Percentiles rank a stretch among this genome's conserved stretches.
Conservation (phyloP, 2,113 vertebrate genomes). For the Callospermophilus lateralis region DNA sequence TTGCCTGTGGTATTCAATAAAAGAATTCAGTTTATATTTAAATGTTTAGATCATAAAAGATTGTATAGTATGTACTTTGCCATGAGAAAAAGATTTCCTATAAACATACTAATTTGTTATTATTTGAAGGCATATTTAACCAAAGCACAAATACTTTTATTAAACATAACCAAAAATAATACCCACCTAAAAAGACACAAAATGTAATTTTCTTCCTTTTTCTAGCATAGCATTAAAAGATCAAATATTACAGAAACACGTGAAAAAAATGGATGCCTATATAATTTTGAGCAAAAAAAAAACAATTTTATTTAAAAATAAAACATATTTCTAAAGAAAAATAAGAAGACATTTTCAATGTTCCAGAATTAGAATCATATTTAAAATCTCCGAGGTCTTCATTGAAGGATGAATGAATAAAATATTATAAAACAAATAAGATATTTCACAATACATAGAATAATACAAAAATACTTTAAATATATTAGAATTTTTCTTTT, state of each 20-base stretch:
- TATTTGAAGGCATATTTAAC: constrained; percentile 19
- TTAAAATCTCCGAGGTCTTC: not conserved
- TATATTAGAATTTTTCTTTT: no score
- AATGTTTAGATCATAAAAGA: constrained; percentile 56
- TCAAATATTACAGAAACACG: constrained; percentile 32
- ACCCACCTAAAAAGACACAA: constrained; percentile 33
- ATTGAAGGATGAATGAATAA: not conserved
- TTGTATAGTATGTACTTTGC: not conserved
- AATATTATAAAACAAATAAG: not conserved
- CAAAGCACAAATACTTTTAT: constrained; percentile 63
- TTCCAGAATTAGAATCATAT: constrained; percentile 13
- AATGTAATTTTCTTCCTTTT: not conserved
- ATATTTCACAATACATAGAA: not conserved
- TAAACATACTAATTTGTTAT: not conserved
- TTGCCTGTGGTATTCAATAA: constrained; percentile 50
- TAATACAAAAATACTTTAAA: no score
- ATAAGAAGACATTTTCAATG: not conserved
- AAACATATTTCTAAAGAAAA: not conserved
- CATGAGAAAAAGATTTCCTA: constrained; percentile 42
- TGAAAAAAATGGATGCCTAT: not conserved
- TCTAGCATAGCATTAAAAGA: not conserved
- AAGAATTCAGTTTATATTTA: constrained; percentile 58
- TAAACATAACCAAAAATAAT: constrained; percentile 62
- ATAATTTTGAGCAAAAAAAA: not conserved
- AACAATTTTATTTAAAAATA: not conserved